A percentile compares a stretch with the other conserved stretches of the same genome.
phyloP scores from a whole-genome alignment of 2,888 invertebrate genomes.

The Macaria liturata region DNA sequence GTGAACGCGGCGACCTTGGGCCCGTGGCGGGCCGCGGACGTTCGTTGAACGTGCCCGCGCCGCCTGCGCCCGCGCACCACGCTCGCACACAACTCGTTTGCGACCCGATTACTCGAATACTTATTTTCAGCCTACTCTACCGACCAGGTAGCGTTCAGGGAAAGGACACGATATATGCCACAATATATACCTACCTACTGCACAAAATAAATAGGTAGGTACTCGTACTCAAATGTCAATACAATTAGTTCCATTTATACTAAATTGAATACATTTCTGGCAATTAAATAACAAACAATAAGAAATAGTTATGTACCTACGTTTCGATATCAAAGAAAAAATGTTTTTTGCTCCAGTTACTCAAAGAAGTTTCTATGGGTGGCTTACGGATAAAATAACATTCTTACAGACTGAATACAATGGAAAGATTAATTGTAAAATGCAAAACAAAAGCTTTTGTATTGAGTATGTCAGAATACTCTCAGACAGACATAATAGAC shows the following conservation, averaged over 20 bases:
- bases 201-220: neutral
- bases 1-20: conserved; percentile 79
- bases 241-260: too few relatives aligned
- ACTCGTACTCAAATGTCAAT: too few relatives aligned
- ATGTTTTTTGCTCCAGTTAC: too few relatives aligned
- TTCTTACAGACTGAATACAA: conserved; percentile 17
- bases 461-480: conserved; percentile 14
- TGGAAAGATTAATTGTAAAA: conserved; percentile 20
- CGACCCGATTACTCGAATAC: conserved; percentile 65
- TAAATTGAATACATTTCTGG: too few relatives aligned
- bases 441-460: conserved; percentile 20
- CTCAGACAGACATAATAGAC: conserved; percentile 17
- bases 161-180: conserved; percentile 1
- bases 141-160: conserved; percentile 10
- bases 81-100: conserved; percentile 72
- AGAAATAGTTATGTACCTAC: too few relatives aligned
- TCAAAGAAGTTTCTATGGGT: neutral
- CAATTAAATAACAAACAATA: too few relatives aligned
- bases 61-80: conserved; percentile 53
- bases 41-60: conserved; percentile 73
- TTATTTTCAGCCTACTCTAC: conserved; percentile 47
- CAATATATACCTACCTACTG: too few relatives aligned
- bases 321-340: too few relatives aligned
- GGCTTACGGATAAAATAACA: conserved; percentile 19
- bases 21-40: conserved; percentile 77